Conservation (phyloP, 2,888 invertebrate genomes). For the Andrena praecox region DNA sequence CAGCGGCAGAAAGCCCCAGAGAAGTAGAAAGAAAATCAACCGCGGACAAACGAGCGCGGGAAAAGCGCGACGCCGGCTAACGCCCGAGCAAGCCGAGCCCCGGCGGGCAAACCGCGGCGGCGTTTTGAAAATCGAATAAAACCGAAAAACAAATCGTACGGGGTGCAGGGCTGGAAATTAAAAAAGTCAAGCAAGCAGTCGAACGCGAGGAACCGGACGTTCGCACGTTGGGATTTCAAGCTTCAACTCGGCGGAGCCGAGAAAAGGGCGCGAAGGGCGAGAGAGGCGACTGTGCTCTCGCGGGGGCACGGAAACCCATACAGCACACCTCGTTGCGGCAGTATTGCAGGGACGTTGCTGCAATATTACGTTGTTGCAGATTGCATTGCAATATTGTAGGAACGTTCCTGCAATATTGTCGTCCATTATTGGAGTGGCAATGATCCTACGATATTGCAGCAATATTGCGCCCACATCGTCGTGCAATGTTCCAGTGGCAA, state of each 20-base stretch:
- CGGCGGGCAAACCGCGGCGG: neutral
- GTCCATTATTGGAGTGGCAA: too few species aligned
- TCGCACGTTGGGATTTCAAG: slow-evolving; percentile 4
- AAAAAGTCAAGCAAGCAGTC: slow-evolving; percentile 23
- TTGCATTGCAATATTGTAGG: too few species aligned
- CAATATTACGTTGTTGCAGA: too few species aligned
- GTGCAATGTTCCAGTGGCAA: too few species aligned
- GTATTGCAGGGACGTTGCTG: too few species aligned
- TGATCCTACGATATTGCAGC: too few species aligned
- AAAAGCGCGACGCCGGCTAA: neutral
- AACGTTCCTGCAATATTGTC: too few species aligned
- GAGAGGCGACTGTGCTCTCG: neutral
- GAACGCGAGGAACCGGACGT: neutral
- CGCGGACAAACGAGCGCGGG: neutral
- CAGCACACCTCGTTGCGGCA: too few species aligned
- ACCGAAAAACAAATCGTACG: neutral
- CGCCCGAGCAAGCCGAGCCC: neutral
- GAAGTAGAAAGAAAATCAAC: neutral
- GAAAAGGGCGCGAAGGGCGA: slow-evolving; percentile 31
- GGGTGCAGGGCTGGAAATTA: slow-evolving; percentile 1
- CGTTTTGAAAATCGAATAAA: slow-evolving; percentile 17
- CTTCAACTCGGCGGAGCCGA: slow-evolving; percentile 4
- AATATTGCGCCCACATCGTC: too few species aligned
- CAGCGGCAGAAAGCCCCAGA: too few species aligned
- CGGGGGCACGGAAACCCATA: slow-evolving; percentile 9